phyloP scores from a whole-genome alignment of 2,113 vertebrate species.

The Sylvilagus bachmani region DNA sequence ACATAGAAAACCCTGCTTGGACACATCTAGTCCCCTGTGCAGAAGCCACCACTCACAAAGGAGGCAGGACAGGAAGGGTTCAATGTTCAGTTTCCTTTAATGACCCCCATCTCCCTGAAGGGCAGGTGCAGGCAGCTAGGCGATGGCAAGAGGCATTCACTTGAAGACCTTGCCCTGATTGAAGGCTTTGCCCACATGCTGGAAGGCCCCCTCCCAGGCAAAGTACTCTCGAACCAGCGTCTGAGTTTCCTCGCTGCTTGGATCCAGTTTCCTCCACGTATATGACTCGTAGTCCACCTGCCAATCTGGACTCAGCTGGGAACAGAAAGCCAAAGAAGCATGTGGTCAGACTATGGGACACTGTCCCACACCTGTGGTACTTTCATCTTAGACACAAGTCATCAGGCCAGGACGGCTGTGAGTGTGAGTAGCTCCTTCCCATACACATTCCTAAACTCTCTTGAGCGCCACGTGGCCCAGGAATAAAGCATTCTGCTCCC shows the following conservation, averaged over 20 bases:
- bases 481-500: neutral
- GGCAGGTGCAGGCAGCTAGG: constrained; percentile 55
- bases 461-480: neutral
- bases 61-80: constrained; percentile 39
- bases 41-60: constrained; percentile 60
- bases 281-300: constrained; percentile 97
- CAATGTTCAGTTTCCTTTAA: constrained; percentile 82
- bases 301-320: constrained; percentile 93
- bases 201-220: constrained; percentile 95
- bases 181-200: constrained; percentile 93
- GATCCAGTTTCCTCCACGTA: constrained; percentile 93
- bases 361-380: neutral
- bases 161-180: constrained; percentile 97
- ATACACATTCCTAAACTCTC: neutral
- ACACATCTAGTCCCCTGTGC: neutral
- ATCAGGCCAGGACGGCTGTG: neutral
- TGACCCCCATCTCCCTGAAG: constrained; percentile 70
- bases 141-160: constrained; percentile 83
- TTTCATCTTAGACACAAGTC: neutral
- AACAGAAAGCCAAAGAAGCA: neutral
- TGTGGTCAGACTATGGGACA: neutral
- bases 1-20: neutral
- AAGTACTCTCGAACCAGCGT: constrained; percentile 96
- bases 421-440: neutral
- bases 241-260: constrained; percentile 92